Percentiles rank a stretch among this genome's conserved stretches.
Conservation (phyloP, 2,888 invertebrate species). For the Unio delphinus region DNA sequence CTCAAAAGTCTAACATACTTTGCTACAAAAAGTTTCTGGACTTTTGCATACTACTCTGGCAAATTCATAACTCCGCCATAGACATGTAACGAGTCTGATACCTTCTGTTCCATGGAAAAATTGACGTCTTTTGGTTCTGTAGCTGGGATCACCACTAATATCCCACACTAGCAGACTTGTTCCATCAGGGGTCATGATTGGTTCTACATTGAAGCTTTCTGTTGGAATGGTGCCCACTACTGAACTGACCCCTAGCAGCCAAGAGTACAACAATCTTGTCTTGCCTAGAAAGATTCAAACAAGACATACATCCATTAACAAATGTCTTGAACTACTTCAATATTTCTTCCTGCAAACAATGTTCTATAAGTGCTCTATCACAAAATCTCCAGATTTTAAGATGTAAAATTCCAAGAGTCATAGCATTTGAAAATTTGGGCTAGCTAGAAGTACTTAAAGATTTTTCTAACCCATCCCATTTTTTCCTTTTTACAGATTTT, state of each 20-base stretch:
- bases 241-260: constrained; percentile 14
- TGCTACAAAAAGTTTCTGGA: not conserved
- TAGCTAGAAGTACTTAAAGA: too few relatives aligned
- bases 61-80: not conserved
- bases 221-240: constrained; percentile 16
- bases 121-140: constrained; percentile 14
- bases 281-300: constrained; percentile 13
- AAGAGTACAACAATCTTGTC: constrained; percentile 20
- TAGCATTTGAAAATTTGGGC: too few relatives aligned
- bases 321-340: too few relatives aligned
- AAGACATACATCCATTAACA: too few relatives aligned
- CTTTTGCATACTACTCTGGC: not conserved
- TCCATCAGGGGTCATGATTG: constrained; percentile 2
- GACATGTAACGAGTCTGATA: not conserved
- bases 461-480: too few relatives aligned
- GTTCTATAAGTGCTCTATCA: too few relatives aligned
- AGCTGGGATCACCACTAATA: constrained; percentile 14
- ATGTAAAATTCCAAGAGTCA: too few relatives aligned
- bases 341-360: too few relatives aligned
- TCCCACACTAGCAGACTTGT: constrained; percentile 17
- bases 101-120: constrained; percentile 29
- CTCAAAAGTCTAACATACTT: not conserved
- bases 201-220: constrained; percentile 22
- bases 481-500: too few relatives aligned
- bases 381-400: too few relatives aligned